Conservation (phyloP, 1,140 invertebrate genomes). For the Lucilia sericata region DNA sequence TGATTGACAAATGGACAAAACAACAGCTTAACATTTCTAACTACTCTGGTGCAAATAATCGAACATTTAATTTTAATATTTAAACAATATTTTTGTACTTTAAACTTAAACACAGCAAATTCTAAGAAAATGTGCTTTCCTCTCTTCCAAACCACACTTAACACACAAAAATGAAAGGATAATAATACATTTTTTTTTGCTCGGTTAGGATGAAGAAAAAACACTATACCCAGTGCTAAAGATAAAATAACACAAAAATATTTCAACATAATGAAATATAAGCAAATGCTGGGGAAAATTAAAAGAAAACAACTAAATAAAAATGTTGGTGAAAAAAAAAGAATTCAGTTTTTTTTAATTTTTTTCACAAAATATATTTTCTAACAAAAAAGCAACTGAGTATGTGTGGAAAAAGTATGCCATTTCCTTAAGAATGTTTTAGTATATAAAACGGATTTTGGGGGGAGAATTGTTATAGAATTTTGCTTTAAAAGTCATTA, state of each 20-base stretch:
- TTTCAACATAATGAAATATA: conserved; percentile 5
- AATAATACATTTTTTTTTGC: not conserved
- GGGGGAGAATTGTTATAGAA: too few species aligned
- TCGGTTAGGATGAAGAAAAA: too few species aligned
- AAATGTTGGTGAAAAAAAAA: not conserved
- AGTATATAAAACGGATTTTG: too few species aligned
- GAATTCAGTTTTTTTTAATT: not conserved
- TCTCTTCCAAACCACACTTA: not conserved
- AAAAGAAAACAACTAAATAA: conserved; percentile 7
- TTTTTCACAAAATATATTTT: not conserved
- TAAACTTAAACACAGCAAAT: too few species aligned
- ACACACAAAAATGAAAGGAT: not conserved
- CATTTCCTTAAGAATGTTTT: too few species aligned
- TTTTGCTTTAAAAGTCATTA: too few species aligned
- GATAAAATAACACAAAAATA: conserved; percentile 12
- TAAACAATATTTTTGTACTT: too few species aligned
- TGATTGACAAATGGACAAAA: not conserved
- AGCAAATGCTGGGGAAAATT: conserved; percentile 15
- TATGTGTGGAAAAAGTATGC: too few species aligned
- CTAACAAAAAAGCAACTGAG: too few species aligned
- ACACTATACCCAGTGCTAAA: not conserved
- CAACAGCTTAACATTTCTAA: not conserved
- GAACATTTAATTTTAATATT: not conserved
- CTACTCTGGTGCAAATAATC: too few species aligned
- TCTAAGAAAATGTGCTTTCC: not conserved